A percentile compares a stretch with the other conserved stretches of the same genome.
These are phyloP conservation scores for Hydrotaea cyrtoneurina DNA, from an alignment of 2,888 invertebrate genomes.

Conservation along the genomic window DNA sequence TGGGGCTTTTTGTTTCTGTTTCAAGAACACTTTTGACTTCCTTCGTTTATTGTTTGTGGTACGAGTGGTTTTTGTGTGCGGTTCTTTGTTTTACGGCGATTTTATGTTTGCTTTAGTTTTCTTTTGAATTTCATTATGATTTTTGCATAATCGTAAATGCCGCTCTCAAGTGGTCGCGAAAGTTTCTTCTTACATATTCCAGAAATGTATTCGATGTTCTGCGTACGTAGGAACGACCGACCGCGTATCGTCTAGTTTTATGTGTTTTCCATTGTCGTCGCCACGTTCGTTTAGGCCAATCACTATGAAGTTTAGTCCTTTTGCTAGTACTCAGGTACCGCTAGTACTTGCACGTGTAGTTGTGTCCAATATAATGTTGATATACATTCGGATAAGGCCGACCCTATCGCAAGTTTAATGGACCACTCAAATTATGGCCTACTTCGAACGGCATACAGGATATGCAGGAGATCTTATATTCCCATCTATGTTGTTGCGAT, in stretches of 20 bases:
- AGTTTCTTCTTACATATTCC: slow-evolving; percentile 16
- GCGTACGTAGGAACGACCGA: too few relatives aligned
- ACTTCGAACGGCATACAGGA: neutral
- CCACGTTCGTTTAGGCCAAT: slow-evolving; percentile 25
- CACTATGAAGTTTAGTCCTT: slow-evolving; percentile 49
- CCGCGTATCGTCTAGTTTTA: slow-evolving; percentile 42
- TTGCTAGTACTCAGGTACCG: neutral
- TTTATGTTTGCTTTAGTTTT: slow-evolving; percentile 54
- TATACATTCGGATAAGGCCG: neutral
- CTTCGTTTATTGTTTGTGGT: slow-evolving; percentile 62
- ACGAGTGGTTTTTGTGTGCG: slow-evolving; percentile 48
- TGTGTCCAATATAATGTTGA: neutral
- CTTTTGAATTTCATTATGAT: slow-evolving; percentile 57
- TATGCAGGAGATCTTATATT: neutral
- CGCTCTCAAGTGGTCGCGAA: slow-evolving; percentile 38
- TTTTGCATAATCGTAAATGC: slow-evolving; percentile 61
- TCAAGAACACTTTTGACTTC: slow-evolving; percentile 65
- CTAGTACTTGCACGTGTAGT: neutral
- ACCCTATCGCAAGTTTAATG: neutral
- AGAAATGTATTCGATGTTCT: slow-evolving; percentile 49
- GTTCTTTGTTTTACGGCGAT: slow-evolving; percentile 64
- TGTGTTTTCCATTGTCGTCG: slow-evolving; percentile 31
- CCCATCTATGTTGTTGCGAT: too few relatives aligned
- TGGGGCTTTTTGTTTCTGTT: neutral
- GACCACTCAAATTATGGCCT: neutral